Evolutionary conservation across 2,888 invertebrate species (phyloP).

Genomic region (Trissonchulus latispiculum): DNA sequence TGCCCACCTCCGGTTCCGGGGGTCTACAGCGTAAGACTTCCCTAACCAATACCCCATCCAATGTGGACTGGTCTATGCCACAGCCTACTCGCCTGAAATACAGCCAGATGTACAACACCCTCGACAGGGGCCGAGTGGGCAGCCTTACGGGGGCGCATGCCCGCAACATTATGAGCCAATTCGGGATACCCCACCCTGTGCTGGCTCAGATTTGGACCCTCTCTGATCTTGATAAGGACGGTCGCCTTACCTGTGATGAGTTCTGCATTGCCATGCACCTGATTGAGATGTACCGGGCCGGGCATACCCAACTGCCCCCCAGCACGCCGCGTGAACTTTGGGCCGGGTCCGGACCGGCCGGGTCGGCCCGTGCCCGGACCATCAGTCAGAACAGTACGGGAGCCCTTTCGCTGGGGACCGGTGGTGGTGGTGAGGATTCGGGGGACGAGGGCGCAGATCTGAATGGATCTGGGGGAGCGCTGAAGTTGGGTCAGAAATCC

Average conservation of each 20-base stretch:
- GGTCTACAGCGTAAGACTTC: not conserved
- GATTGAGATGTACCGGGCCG: conserved; percentile 56
- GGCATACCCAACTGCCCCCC: conserved; percentile 63
- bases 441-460: not conserved
- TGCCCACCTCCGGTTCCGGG: no score
- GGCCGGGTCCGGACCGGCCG: conserved; percentile 24
- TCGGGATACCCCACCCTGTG: conserved; percentile 73
- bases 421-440: not conserved
- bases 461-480: no score
- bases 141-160: conserved; percentile 50
- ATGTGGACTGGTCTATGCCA: conserved; percentile 40
- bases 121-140: conserved; percentile 32
- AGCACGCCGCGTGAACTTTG: conserved; percentile 60
- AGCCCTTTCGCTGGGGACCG: no score
- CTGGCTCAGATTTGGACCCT: conserved; percentile 94
- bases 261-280: conserved; percentile 94
- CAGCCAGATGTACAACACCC: conserved; percentile 38
- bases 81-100: conserved; percentile 37
- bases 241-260: conserved; percentile 86
- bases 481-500: conserved; percentile 26
- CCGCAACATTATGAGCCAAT: conserved; percentile 79
- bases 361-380: not conserved
- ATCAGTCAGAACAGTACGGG: not conserved
- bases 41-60: conserved; percentile 21
- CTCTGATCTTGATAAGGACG: conserved; percentile 85